Percentiles rank a stretch among this genome's conserved stretches.
Conservation (phyloP, 2,113 vertebrate genomes). For the Cheirogaleus medius region DNA sequence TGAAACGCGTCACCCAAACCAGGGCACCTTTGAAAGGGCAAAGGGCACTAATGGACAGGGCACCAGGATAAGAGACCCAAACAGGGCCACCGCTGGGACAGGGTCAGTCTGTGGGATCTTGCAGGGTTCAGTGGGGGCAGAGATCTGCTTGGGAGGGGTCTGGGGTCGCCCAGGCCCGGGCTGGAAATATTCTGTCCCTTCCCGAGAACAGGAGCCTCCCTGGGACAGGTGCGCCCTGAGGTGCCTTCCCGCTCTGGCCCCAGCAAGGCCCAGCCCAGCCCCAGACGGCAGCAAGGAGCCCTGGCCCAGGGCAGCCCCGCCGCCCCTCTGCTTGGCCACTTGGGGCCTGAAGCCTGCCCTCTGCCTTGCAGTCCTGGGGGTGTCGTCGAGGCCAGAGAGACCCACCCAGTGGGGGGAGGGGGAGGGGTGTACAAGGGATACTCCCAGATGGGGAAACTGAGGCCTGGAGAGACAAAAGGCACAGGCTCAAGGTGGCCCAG, state of each 20-base stretch:
- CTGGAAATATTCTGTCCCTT: not conserved
- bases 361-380: not conserved
- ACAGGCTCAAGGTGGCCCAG: not conserved
- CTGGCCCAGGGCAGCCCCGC: too few relatives aligned
- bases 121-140: too few relatives aligned
- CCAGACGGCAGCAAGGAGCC: not conserved
- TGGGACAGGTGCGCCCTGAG: not conserved
- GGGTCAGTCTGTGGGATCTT: not conserved
- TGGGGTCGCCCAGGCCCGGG: not conserved
- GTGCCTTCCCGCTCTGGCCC: not conserved
- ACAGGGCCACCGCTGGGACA: not conserved
- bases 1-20: not conserved
- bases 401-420: accelerated
- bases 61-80: not conserved
- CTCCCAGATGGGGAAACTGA: not conserved
- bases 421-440: accelerated
- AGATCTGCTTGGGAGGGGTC: not conserved
- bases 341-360: not conserved
- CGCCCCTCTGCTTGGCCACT: accelerated
- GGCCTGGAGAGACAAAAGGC: not conserved
- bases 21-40: not conserved
- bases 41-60: not conserved
- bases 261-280: not conserved
- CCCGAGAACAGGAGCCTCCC: not conserved
- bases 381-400: not conserved